A percentile compares a stretch with the other conserved stretches of the same genome.
Evolutionary conservation across 2,113 vertebrate species (phyloP).

Genomic region (Bos indicus): DNA sequence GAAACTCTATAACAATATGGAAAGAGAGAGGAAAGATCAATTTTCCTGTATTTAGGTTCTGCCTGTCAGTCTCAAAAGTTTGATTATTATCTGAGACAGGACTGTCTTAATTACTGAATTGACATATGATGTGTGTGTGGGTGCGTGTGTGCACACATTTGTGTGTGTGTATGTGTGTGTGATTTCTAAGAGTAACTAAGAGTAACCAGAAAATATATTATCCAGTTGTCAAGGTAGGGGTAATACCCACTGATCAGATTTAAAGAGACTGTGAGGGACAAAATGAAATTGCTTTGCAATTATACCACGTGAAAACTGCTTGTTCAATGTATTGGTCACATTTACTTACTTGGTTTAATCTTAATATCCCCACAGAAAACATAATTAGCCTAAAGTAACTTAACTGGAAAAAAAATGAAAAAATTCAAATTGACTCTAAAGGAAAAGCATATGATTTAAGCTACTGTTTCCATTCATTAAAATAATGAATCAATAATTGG

Average conservation of each 20-base stretch:
- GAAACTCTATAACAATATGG: not conserved
- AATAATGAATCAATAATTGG: constrained; percentile 2
- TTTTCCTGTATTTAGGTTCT: not conserved
- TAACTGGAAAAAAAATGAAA: not conserved
- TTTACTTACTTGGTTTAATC: constrained; percentile 18
- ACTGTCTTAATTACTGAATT: not conserved
- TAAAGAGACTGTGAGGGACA: not conserved
- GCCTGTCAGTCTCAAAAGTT: not conserved
- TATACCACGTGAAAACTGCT: constrained; percentile 1
- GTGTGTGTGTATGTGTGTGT: not conserved
- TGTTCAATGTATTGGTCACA: not conserved
- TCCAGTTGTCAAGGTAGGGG: not conserved
- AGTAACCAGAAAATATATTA: not conserved
- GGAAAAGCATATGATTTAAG: not conserved
- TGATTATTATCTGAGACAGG: not conserved
- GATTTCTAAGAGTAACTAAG: not conserved
- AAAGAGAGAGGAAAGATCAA: not conserved
- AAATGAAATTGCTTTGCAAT: not conserved
- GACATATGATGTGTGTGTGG: not conserved
- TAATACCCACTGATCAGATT: not conserved
- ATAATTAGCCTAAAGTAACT: not conserved
- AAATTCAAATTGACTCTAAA: not conserved
- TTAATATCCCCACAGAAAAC: not conserved
- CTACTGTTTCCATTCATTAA: constrained; percentile 9
- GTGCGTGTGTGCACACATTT: not conserved